A percentile compares a stretch with the other conserved stretches of the same genome.
These are phyloP conservation scores for Boleophthalmus pectinirostris DNA, from an alignment of 2,113 vertebrate genomes.

Conservation along the genomic window DNA sequence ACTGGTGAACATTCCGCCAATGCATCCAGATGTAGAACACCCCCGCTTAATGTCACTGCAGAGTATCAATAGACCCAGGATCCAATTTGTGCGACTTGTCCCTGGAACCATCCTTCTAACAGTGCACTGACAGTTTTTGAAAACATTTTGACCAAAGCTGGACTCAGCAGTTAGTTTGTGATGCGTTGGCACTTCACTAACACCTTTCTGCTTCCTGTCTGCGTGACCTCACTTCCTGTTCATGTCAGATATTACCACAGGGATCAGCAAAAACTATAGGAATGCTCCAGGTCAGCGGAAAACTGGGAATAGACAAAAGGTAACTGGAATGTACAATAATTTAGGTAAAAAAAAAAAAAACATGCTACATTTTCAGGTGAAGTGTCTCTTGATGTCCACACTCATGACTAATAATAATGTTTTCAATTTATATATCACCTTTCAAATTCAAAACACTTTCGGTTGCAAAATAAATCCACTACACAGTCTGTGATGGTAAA, in stretches of 20 bases:
- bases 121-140: neutral
- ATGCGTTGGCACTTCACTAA: neutral
- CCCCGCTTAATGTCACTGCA: too few relatives aligned
- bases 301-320: neutral
- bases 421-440: too few relatives aligned
- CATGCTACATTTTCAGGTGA: neutral
- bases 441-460: too few relatives aligned
- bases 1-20: too few relatives aligned
- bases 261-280: conserved; percentile 4
- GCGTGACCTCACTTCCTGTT: conserved; percentile 3
- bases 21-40: too few relatives aligned
- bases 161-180: conserved; percentile 2
- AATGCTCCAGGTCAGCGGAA: conserved; percentile 4
- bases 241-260: neutral
- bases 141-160: neutral
- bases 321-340: neutral
- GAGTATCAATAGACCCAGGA: too few relatives aligned
- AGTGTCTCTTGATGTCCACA: neutral
- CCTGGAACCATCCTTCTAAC: neutral
- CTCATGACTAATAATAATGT: too few relatives aligned
- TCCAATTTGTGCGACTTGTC: neutral
- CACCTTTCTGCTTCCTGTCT: conserved; percentile 11
- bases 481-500: too few relatives aligned
- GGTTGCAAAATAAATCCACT: too few relatives aligned
- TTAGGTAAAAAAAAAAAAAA: neutral